These are phyloP conservation scores for Dicerorhinus sumatrensis DNA, from an alignment of 2,113 vertebrate species.

Conservation along the genomic window DNA sequence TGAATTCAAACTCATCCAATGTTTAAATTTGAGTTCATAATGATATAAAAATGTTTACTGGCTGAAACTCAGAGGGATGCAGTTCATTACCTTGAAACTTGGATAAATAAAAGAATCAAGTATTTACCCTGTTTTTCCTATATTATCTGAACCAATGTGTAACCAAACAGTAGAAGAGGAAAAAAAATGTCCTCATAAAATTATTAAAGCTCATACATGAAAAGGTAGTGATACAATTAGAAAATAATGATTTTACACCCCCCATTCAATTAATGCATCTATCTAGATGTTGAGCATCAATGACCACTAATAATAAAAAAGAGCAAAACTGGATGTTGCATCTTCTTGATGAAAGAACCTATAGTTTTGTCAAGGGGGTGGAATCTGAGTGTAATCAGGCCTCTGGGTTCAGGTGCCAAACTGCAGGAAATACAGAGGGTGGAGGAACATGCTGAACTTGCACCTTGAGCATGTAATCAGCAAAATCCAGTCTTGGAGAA, in stretches of 20 bases:
- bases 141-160: not conserved
- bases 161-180: not conserved
- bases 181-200: not conserved
- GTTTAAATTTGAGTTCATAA: not conserved
- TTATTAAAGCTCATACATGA: not conserved
- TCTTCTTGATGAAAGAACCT: not conserved
- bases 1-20: not conserved
- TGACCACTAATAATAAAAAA: not conserved
- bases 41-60: not conserved
- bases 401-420: not conserved
- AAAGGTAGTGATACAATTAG: not conserved
- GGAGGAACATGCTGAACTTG: not conserved
- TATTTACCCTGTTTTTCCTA: not conserved
- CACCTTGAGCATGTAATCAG: not conserved
- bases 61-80: not conserved
- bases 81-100: not conserved
- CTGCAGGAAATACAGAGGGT: not conserved
- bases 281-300: not conserved
- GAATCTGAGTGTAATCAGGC: not conserved
- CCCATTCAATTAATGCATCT: not conserved
- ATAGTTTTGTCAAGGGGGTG: not conserved
- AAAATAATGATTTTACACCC: not conserved
- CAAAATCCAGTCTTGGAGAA: not conserved
- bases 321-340: not conserved
- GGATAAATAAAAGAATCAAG: not conserved